Evolutionary conservation across 2,888 invertebrate species (phyloP), one percentile per base, ranked within the genome.

Genomic region (Phrixothrix hirtus): DNA sequence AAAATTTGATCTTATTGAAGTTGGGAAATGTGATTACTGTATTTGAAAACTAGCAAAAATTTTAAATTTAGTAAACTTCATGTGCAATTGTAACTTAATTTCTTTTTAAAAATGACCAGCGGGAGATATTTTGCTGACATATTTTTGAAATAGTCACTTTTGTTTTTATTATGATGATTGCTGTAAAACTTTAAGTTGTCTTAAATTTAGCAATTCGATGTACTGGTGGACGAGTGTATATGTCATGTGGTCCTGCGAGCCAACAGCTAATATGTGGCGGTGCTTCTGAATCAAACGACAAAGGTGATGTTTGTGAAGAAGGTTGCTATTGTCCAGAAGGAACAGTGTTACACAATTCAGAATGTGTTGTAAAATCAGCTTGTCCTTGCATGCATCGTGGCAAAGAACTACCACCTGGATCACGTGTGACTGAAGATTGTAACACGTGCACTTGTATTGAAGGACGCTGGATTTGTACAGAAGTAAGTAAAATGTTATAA

Each of bases 271-370:
- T 87, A 26, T 95, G 95, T 66, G 84, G 86, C 0, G 81, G 83
- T 49, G 79, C 79, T 62, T 27, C 70, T 2, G 64, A 65, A 64
- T 21, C 51, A 63, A 1, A 55, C 66, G 1, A 59, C 60, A 13
- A 67, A 51, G 34, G 74, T 0, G 71, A 69, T 34, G 75, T 77
- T 46, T 95, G 94, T 66, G 86, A 88, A 42, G 93, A 94, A 69
- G 95, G 95, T 0, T 95, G 95, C 71, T 92, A 88, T 77, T 95
- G 95, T 70, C 92, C 93, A 0, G 77, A 82, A n/a, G 92, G 90
- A 0, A 83, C 86, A 0, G 81, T 92, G 1, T 77, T 89, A 5
- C 86, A 92, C 60, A 83, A 85, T 1, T 85, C 86, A 9, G 79
- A 80, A 21, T 95, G 95, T 67, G 82, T 94, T 30, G 77, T 80